Evolutionary conservation across 2,888 invertebrate genomes (phyloP), one percentile per base, ranked within the genome.

Genomic region (Vesta saturnalis): DNA sequence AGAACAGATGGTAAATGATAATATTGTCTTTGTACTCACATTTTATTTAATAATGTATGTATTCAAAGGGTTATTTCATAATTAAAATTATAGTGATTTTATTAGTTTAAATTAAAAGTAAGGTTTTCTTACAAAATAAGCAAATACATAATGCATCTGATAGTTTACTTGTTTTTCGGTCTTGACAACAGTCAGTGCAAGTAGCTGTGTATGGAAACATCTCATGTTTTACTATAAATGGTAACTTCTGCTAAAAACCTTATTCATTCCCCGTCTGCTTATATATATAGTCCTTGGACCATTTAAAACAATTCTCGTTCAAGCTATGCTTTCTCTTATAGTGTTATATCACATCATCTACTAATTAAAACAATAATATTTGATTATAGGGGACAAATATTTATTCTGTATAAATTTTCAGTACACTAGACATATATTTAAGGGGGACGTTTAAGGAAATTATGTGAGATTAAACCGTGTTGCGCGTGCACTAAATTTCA

Each of bases 171-270:
- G 65, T 43, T 65, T 65, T 65, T 56, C 55, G 60, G 35, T 55
- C 65, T 65, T 65, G 65, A 65, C 65, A 55, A 65, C 65, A 65
- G n/a, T n/a, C n/a, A n/a, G 65, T 60, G 56, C 65, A 65, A 65
- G 65, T 65, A 65, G 55, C 65, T 65, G 65, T 65, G 69, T 69
- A 69, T 69, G 69, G 69, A 69, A 69, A 66, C 65, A 58, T 65
- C 61, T 69, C 65, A 54, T 55, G 60, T 59, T 43, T 69, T 69
- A 72, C 72, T 72, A 72, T 72, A 72, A 72, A 72, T 72, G 72
- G 72, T 64, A 72, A 69, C 54, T 69, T 67, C 67, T 64, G 69
- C 57, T 64, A 67, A 72, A 67, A 69, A 72, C 72, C 69, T 72
- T 72, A 69, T 72, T 67, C 67, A 67, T 61, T 58, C 49, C 58